Conservation (phyloP, 2,113 vertebrate species). For the Bostrychus sinensis region DNA sequence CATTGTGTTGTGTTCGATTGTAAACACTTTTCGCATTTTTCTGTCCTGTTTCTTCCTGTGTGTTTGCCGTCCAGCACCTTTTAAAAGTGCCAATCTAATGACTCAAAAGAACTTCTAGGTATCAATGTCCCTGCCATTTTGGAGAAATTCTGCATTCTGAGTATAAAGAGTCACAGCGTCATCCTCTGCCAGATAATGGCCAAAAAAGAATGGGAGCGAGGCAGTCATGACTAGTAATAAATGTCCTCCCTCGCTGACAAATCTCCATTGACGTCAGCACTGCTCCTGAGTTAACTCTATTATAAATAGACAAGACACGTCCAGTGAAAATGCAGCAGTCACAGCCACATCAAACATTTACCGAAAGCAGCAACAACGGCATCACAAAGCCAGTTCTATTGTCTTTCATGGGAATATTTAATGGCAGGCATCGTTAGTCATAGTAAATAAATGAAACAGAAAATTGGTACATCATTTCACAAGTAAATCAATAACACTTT, state of each 20-base stretch:
- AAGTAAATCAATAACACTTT: conserved; percentile 7
- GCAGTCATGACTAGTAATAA: conserved; percentile 31
- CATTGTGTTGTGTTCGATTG: conserved; percentile 46
- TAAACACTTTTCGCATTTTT: conserved; percentile 34
- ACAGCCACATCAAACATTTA: conserved; percentile 7
- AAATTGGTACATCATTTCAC: no score
- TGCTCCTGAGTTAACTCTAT: conserved; percentile 20
- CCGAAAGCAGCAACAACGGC: background rate
- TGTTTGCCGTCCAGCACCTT: conserved; percentile 38
- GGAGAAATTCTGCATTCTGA: background rate
- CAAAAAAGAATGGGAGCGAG: conserved; percentile 16
- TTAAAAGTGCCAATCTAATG: conserved; percentile 41
- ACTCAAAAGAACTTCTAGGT: background rate
- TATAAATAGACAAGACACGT: conserved; percentile 38
- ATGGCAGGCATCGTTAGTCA: conserved; percentile 1
- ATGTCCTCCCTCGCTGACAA: conserved; percentile 35
- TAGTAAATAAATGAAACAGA: background rate
- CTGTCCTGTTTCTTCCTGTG: conserved; percentile 8
- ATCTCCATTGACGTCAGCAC: conserved; percentile 47
- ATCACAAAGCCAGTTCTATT: background rate
- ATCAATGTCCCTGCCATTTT: conserved; percentile 14
- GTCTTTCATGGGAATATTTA: background rate
- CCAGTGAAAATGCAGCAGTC: conserved; percentile 5
- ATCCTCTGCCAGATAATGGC: conserved; percentile 1
- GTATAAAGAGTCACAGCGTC: background rate